phyloP scores from a whole-genome alignment of 2,888 invertebrate genomes.

The Salpingus planirostris region DNA sequence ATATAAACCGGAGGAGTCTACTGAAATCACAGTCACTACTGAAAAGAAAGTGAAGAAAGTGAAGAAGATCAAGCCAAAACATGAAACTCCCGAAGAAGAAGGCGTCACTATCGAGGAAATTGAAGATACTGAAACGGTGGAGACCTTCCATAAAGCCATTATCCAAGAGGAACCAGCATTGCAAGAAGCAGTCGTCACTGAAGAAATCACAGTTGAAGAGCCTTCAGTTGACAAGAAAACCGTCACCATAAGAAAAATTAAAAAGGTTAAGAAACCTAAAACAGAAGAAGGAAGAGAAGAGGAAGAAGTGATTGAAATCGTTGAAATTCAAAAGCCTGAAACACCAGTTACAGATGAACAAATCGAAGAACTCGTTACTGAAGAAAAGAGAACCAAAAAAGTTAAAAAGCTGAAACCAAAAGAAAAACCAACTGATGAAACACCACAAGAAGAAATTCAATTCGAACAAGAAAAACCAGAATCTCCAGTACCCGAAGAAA shows the following conservation, averaged over 20 bases:
- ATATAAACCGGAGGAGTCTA: too few relatives aligned
- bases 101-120: constrained; percentile 11
- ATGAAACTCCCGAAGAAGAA: constrained; percentile 25
- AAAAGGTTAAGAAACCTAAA: constrained; percentile 10
- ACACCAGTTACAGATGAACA: constrained; percentile 15
- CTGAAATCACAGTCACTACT: too few relatives aligned
- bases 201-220: constrained; percentile 4
- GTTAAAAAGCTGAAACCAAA: constrained; percentile 30
- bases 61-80: constrained; percentile 21
- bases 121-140: constrained; percentile 10
- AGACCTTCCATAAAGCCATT: background rate
- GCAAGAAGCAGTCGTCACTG: constrained; percentile 13
- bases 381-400: constrained; percentile 18
- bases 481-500: constrained; percentile 1
- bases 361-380: constrained; percentile 24
- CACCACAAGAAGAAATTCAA: constrained; percentile 4
- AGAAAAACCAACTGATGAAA: background rate
- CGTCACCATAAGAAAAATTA: constrained; percentile 25
- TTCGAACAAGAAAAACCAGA: background rate
- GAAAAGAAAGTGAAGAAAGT: constrained; percentile 17
- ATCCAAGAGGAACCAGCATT: constrained; percentile 4
- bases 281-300: too few relatives aligned
- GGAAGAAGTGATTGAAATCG: constrained; percentile 8
- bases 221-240: constrained; percentile 14
- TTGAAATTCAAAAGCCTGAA: constrained; percentile 11